Evolutionary conservation across 2,888 invertebrate genomes (phyloP), one percentile per base, ranked within the genome.

Genomic region (Cyrtodaria siliqua): DNA sequence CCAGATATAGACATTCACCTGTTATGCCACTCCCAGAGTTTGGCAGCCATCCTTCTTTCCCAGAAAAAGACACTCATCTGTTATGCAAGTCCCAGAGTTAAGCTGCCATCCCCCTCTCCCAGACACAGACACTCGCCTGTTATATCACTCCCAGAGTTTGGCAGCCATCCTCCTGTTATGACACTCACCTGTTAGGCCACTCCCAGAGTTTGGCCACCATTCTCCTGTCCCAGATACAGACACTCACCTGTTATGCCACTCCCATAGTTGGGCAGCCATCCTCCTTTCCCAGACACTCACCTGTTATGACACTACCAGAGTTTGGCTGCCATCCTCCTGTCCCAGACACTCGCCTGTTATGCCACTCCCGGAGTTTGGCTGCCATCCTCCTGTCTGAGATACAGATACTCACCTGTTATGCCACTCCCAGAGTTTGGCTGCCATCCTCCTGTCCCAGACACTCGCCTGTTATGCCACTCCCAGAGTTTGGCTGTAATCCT

Each of bases 361-460:
- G 0, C 92, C 92, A 49, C 87, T 89, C 0, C 90, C 91, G 1
- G 91, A 90, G n/a, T 91, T 87, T 0, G 91, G 87, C 73, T 92
- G 92, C 89, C 90, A 90, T 1, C 90, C 89, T 71, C 91, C 92
- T 88, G 90, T 89, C 86, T 91, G 91, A n/a, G n/a, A n/a, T n/a
- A n/a, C n/a, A n/a, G n/a, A n/a, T n/a, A n/a, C n/a, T n/a, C n/a
- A n/a, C n/a, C n/a, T n/a, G n/a, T n/a, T n/a, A n/a, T n/a, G n/a
- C n/a, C n/a, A n/a, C n/a, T n/a, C n/a, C n/a, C n/a, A n/a, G n/a
- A n/a, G n/a, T n/a, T n/a, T n/a, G n/a, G n/a, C n/a, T n/a, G n/a
- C n/a, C n/a, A n/a, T n/a, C n/a, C n/a, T n/a, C n/a, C n/a, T n/a
- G n/a, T n/a, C n/a, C n/a, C n/a, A n/a, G n/a, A n/a, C n/a, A n/a